phyloP scores from a whole-genome alignment of 2,797 vertebrate species.

The Tadarida brasiliensis region DNA sequence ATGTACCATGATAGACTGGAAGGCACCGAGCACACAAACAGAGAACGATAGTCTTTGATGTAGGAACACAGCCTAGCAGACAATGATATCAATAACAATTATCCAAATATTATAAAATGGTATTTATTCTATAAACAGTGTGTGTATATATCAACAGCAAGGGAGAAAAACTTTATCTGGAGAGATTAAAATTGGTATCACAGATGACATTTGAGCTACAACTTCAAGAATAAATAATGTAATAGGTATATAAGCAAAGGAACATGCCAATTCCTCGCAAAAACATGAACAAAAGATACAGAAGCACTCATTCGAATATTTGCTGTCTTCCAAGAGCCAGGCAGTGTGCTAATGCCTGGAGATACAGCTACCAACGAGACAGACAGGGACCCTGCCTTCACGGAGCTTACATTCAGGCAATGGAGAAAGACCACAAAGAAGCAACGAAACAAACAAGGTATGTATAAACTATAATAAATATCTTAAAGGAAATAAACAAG shows the following conservation, averaged over 20 bases:
- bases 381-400: neutral
- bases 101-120: neutral
- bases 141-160: neutral
- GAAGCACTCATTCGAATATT: neutral
- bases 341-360: neutral
- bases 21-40: neutral
- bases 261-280: neutral
- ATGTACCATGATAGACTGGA: neutral
- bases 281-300: neutral
- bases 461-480: neutral
- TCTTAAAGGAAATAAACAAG: neutral
- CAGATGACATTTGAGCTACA: neutral
- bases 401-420: neutral
- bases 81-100: neutral
- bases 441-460: constrained; percentile 18
- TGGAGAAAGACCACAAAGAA: neutral
- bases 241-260: neutral
- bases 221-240: constrained; percentile 3
- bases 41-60: neutral
- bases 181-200: constrained; percentile 53
- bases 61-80: neutral
- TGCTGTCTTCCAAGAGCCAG: neutral
- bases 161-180: constrained; percentile 9
- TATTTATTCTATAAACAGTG: constrained; percentile 8
- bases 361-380: neutral